Evolutionary conservation across 2,888 invertebrate genomes (phyloP).

Genomic region (Callosobruchus maculatus): DNA sequence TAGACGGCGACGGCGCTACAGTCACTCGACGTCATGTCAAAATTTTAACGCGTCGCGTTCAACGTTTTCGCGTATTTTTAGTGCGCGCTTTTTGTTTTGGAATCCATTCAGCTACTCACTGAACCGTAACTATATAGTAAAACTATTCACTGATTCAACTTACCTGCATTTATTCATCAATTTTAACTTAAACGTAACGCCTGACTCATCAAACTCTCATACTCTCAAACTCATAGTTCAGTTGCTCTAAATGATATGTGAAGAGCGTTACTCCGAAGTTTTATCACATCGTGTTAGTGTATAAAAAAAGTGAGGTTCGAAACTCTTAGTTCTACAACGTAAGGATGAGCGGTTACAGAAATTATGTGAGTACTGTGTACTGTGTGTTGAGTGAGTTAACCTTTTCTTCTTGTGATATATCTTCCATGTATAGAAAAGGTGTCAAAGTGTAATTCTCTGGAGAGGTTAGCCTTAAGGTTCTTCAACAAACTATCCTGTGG

Average conservation of each 20-base stretch:
- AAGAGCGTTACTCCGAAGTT: neutral
- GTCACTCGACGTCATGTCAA: constrained; percentile 32
- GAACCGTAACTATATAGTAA: neutral
- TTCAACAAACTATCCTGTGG: too few species aligned
- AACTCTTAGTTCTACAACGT: neutral
- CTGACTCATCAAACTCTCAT: neutral
- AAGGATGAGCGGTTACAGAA: constrained; percentile 20
- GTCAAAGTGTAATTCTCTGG: too few species aligned
- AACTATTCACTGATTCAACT: neutral
- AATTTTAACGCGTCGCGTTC: constrained; percentile 22
- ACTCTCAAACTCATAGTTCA: too few species aligned
- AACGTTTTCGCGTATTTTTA: constrained; percentile 10
- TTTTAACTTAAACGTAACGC: too few species aligned
- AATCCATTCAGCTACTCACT: neutral
- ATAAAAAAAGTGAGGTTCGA: neutral
- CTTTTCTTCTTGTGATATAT: too few species aligned
- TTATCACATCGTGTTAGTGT: neutral
- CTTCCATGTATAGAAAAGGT: too few species aligned
- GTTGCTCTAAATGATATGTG: neutral
- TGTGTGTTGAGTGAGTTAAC: too few species aligned
- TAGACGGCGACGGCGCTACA: too few species aligned
- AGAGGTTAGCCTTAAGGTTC: too few species aligned
- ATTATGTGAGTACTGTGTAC: constrained; percentile 39
- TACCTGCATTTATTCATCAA: neutral
- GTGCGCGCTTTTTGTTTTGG: neutral